A percentile compares a stretch with the other conserved stretches of the same genome.
Evolutionary conservation across 2,888 invertebrate species (phyloP).

Genomic region (Lasioglossum lativentre): DNA sequence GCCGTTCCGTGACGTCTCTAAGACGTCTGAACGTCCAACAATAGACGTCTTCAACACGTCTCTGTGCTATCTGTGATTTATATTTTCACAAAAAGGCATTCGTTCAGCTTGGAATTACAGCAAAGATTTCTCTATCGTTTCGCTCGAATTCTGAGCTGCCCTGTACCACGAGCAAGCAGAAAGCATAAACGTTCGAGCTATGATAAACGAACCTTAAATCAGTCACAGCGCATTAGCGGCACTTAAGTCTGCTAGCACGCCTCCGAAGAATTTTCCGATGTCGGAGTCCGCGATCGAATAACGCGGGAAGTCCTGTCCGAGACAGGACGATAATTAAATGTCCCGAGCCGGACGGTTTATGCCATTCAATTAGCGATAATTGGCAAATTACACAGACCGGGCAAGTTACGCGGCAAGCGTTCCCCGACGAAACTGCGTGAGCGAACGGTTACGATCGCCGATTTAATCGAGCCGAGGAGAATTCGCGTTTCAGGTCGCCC

Average conservation of each 20-base stretch:
- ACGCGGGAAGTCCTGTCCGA: conserved; percentile 65
- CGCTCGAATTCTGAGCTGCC: neutral
- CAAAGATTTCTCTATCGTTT: neutral
- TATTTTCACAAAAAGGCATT: no score
- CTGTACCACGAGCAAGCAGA: neutral
- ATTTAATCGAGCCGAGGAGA: neutral
- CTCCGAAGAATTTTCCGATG: conserved; percentile 32
- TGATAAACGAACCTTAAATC: conserved; percentile 68
- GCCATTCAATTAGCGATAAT: conserved; percentile 70
- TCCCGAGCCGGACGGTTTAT: conserved; percentile 39
- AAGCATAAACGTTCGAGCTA: neutral
- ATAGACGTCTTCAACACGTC: no score
- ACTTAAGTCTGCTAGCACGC: conserved; percentile 51
- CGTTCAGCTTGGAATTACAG: no score
- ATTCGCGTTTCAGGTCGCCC: conserved; percentile 14
- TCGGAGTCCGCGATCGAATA: conserved; percentile 49
- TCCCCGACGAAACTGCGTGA: conserved; percentile 30
- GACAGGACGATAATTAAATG: conserved; percentile 61
- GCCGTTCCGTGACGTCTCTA: no score
- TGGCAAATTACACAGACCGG: conserved; percentile 59
- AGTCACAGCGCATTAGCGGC: conserved; percentile 57
- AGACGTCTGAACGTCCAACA: no score
- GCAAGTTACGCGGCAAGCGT: conserved; percentile 24
- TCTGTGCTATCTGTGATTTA: no score
- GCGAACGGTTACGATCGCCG: neutral